These are phyloP conservation scores for Struthio camelus DNA, from an alignment of 2,113 vertebrate species.

Conservation along the genomic window DNA sequence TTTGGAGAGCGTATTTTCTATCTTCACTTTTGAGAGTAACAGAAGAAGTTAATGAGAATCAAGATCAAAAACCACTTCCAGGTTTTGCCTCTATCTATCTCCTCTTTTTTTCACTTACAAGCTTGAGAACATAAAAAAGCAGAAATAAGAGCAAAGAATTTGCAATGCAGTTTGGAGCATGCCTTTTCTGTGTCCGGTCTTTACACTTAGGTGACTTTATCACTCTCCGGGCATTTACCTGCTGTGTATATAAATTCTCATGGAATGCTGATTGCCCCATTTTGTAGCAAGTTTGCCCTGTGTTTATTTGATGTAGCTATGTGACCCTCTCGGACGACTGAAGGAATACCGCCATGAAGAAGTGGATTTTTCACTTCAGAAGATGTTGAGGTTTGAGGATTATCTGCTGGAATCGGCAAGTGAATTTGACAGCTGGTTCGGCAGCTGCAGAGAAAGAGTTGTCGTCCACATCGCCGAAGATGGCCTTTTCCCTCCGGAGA, in stretches of 20 bases:
- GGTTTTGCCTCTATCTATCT: not conserved
- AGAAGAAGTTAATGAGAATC: not conserved
- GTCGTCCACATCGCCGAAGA: not conserved
- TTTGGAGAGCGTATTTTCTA: not conserved
- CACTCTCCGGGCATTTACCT: not conserved
- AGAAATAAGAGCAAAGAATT: not conserved
- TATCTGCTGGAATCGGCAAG: not conserved
- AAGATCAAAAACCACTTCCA: not conserved
- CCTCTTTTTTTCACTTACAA: not conserved
- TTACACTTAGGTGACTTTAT: not conserved
- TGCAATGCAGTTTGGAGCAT: too few relatives aligned
- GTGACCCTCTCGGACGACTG: not conserved
- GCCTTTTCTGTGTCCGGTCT: not conserved
- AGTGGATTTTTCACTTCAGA: not conserved
- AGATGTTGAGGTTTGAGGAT: not conserved
- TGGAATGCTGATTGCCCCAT: not conserved
- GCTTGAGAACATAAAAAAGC: not conserved
- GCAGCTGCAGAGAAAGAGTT: not conserved
- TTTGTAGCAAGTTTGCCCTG: not conserved
- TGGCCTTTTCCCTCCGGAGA: not conserved
- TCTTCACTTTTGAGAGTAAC: not conserved
- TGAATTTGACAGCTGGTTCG: not conserved
- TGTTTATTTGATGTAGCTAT: not conserved
- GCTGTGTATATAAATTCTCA: not conserved
- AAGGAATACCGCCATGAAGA: not conserved